phyloP scores from a whole-genome alignment of 2,888 invertebrate genomes.

The Phyto melanocephala region DNA sequence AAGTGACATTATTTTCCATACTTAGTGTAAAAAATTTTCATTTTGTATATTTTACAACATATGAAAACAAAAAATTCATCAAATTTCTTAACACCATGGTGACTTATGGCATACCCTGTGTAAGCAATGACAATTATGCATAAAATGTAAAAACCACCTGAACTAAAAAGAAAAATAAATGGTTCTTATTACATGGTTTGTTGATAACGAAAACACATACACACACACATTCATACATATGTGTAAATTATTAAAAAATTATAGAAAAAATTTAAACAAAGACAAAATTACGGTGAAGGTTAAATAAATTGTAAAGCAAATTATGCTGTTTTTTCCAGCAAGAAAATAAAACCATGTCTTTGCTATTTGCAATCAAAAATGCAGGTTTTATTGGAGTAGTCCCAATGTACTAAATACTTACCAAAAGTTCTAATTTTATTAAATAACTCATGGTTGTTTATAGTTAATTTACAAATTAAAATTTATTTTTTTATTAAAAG shows the following conservation, averaged over 20 bases:
- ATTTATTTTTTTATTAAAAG: too few species aligned
- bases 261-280: not conserved
- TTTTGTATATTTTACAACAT: too few species aligned
- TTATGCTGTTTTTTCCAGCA: not conserved
- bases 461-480: not conserved
- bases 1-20: too few species aligned
- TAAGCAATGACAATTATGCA: not conserved
- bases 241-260: not conserved
- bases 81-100: too few species aligned
- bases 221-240: too few species aligned
- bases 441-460: slow-evolving; percentile 69
- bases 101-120: too few species aligned
- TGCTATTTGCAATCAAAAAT: too few species aligned
- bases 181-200: slow-evolving; percentile 35
- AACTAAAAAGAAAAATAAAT: slow-evolving; percentile 17
- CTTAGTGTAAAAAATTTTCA: too few species aligned
- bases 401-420: slow-evolving; percentile 63
- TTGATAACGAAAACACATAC: slow-evolving; percentile 17
- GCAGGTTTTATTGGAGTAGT: too few species aligned
- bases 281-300: slow-evolving; percentile 27
- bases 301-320: slow-evolving; percentile 15
- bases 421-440: slow-evolving; percentile 76
- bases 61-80: too few species aligned
- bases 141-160: slow-evolving; percentile 9
- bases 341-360: too few species aligned